Base-by-base conservation (phyloP, 2,113 vertebrate genomes). In the Jacana jacana region DNA sequence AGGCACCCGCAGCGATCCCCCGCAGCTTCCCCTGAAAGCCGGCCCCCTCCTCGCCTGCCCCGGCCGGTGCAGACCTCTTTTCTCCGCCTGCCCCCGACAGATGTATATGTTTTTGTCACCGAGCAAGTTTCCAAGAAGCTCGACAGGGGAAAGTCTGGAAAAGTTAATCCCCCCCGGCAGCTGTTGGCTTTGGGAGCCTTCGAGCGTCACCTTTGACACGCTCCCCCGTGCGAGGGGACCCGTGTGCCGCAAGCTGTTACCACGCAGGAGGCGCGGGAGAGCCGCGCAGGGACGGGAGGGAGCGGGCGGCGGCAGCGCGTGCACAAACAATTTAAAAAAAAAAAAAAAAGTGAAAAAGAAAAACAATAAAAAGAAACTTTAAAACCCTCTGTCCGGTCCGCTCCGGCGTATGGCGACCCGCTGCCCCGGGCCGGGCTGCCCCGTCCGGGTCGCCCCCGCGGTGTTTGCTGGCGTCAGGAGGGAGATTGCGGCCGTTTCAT, bases 121-220 rank as follows among this genome's bases (percentile, higher is more conserved):
- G 95, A 98, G 88, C 98, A 97, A 98, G 98, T 98, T 98, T 97
- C 94, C 93, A 95, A 97, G 97, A 97, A 98, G 98, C 95, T 91
- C 94, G 83, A 83, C 97, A 97, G 97, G 98, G 97, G 98, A 98
- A 98, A 98, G 98, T 98, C 98, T 98, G 87, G 96, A 98, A 98
- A 98, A 98, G 98, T 98, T 98, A 98, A 98, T 98, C 98, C 98
- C 98, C 82, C 97, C 96, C 97, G 98, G 98, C 98, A 99, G 98
- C 98, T 99, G 98, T 98, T 98, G 98, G 98, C 98, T 98, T 98
- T 97, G 96, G 98, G 98, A 99, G 98, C 98, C 98, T 98, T 98
- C 97, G 98, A 98, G 98, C 98, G 98, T 99, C 98, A 99, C 98
- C 98, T 99, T 99, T 99, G 98, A 99, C 98, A 99, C 97, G 97